Percentiles rank a stretch among this genome's conserved stretches.
Conservation (phyloP, 2,888 invertebrate species). For the Yponomeuta evonymella region DNA sequence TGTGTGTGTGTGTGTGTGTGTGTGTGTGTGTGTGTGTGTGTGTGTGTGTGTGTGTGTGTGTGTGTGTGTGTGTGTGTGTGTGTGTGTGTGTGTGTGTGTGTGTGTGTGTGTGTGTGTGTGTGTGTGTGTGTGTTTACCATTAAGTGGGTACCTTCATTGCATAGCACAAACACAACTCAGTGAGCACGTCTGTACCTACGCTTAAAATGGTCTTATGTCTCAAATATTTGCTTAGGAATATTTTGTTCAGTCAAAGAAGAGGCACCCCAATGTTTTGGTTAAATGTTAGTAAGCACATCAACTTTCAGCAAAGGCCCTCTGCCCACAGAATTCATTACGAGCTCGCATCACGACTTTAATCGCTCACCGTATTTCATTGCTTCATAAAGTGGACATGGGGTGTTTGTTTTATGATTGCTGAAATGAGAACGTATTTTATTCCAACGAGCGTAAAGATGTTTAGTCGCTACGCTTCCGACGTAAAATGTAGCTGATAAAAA, state of each 20-base stretch:
- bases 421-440: constrained; percentile 12
- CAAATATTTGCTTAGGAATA: neutral
- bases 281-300: constrained; percentile 8
- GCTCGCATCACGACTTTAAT: constrained; percentile 8
- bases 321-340: neutral
- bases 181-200: too few species aligned
- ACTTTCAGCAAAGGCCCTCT: constrained; percentile 9
- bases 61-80: too few species aligned
- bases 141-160: too few species aligned
- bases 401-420: constrained; percentile 11
- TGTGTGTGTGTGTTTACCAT: too few species aligned
- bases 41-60: too few species aligned
- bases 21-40: too few species aligned
- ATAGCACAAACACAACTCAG: too few species aligned
- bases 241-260: neutral
- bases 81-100: too few species aligned
- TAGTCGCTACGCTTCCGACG: neutral
- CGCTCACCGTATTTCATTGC: constrained; percentile 11
- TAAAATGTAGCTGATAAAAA: neutral
- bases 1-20: too few species aligned
- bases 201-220: too few species aligned
- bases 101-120: too few species aligned
- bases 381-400: constrained; percentile 13
- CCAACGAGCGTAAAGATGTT: neutral
- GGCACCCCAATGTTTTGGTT: constrained; percentile 6